These are phyloP conservation scores for Madoqua kirkii DNA, from an alignment of 2,113 vertebrate species.

Conservation along the genomic window DNA sequence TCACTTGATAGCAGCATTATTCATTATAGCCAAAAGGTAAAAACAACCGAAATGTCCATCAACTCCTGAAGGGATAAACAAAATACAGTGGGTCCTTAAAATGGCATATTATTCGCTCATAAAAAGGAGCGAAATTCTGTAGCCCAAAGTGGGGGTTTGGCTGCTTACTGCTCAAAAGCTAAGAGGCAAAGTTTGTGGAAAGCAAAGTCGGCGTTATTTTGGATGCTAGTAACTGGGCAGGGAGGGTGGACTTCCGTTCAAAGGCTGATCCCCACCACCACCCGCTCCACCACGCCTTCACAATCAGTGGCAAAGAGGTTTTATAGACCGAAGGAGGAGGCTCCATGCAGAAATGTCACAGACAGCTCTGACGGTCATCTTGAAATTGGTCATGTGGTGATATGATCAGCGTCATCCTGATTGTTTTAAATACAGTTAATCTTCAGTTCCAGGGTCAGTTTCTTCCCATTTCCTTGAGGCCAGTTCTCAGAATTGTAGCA, in stretches of 20 bases:
- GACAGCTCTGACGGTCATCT: background rate
- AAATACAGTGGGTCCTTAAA: background rate
- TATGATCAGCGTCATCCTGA: background rate
- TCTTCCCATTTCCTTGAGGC: background rate
- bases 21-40: background rate
- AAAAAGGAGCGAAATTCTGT: background rate
- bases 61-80: background rate
- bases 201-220: background rate
- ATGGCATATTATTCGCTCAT: background rate
- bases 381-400: background rate
- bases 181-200: background rate
- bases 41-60: background rate
- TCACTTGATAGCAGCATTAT: background rate
- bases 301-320: background rate
- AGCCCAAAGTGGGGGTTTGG: background rate
- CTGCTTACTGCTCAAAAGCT: background rate
- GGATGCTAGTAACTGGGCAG: background rate
- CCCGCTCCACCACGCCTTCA: accelerated
- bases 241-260: background rate
- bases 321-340: background rate
- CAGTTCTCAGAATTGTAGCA: background rate
- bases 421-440: background rate
- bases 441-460: background rate
- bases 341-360: background rate
- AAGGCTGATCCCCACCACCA: background rate